phyloP scores from a whole-genome alignment of 2,888 invertebrate species.

The Homarus gammarus region DNA sequence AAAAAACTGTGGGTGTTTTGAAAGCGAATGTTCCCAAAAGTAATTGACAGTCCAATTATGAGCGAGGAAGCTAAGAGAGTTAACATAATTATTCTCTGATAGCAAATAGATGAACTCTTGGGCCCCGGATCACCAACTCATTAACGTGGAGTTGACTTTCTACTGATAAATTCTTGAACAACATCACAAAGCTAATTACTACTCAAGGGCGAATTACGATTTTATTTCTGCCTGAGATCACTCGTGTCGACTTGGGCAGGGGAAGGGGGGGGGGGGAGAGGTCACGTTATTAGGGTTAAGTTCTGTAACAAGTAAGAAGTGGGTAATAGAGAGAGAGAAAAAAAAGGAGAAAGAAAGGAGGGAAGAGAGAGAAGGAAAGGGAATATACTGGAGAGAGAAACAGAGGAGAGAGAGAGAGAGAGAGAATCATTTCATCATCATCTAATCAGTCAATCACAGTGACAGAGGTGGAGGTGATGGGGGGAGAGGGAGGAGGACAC shows the following conservation, averaged over 20 bases:
- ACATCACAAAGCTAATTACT: not conserved
- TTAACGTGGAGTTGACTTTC: constrained; percentile 38
- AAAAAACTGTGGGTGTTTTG: not conserved
- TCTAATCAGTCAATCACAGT: too few relatives aligned
- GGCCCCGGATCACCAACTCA: constrained; percentile 59
- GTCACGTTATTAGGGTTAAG: not conserved
- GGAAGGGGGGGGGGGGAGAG: constrained; percentile 3
- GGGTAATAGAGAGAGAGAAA: constrained; percentile 22
- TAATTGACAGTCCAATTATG: constrained; percentile 69
- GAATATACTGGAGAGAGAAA: too few relatives aligned
- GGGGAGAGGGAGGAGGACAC: too few relatives aligned
- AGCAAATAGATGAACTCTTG: constrained; percentile 60
- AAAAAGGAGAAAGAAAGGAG: not conserved
- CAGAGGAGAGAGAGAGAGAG: too few relatives aligned
- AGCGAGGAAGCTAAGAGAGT: constrained; percentile 27
- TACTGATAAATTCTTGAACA: constrained; percentile 22
- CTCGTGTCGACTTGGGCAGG: not conserved
- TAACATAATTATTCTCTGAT: constrained; percentile 60
- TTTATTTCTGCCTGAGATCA: constrained; percentile 25
- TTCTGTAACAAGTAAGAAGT: constrained; percentile 1
- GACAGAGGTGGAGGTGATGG: too few relatives aligned
- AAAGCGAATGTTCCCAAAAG: constrained; percentile 15
- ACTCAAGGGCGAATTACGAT: constrained; percentile 12
- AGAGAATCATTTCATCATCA: too few relatives aligned
- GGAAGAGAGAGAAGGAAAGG: not conserved